Conservation (phyloP, 2,113 vertebrate species). For the Antennarius striatus region DNA sequence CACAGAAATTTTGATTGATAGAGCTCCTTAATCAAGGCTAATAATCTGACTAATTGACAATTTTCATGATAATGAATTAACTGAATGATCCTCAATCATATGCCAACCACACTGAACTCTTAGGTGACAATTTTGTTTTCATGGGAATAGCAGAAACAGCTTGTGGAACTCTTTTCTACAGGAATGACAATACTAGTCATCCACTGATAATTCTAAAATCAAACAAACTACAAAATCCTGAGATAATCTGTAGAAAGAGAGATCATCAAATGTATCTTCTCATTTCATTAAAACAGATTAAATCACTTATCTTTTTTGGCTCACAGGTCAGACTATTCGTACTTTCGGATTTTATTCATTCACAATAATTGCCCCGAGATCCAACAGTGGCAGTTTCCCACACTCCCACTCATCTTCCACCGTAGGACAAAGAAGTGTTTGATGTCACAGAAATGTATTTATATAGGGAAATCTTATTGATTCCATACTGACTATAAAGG, state of each 20-base stretch:
- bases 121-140: conserved; percentile 34
- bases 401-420: neutral
- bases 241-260: too few relatives aligned
- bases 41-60: conserved; percentile 51
- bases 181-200: conserved; percentile 17
- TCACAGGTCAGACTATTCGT: conserved; percentile 9
- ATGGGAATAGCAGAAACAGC: conserved; percentile 21
- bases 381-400: neutral
- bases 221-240: too few relatives aligned
- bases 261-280: neutral
- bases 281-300: conserved; percentile 14
- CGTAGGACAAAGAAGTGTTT: neutral
- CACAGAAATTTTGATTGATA: conserved; percentile 19
- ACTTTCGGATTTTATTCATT: conserved; percentile 3
- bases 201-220: too few relatives aligned
- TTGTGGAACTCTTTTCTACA: neutral
- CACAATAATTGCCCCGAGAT: neutral
- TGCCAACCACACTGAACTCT: conserved; percentile 25
- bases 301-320: neutral
- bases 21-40: conserved; percentile 31
- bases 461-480: neutral
- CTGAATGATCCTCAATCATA: conserved; percentile 23
- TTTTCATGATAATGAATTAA: conserved; percentile 30
- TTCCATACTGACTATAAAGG: neutral
- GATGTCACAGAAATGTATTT: neutral